phyloP scores from a whole-genome alignment of 2,797 vertebrate species.

The Syndactyla subalaris region DNA sequence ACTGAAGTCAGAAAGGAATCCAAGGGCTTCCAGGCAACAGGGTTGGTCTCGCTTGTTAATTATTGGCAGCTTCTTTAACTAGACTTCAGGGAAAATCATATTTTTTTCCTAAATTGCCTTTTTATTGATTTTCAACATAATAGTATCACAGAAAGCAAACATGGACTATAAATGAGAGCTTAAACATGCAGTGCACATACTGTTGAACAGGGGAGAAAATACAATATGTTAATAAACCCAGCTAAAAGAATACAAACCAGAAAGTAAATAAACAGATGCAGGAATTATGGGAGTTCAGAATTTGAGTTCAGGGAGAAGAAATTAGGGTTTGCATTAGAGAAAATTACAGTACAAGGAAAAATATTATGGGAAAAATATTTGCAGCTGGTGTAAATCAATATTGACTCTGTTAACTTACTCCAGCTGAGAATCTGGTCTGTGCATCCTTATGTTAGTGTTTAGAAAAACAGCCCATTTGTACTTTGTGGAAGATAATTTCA shows the following conservation, averaged over 20 bases:
- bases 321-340: neutral
- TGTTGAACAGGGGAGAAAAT: neutral
- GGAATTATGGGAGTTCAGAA: neutral
- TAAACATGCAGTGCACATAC: neutral
- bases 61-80: conserved; percentile 8
- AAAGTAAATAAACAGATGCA: conserved; percentile 25
- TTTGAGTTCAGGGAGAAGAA: conserved; percentile 15
- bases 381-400: neutral
- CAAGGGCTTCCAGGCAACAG: neutral
- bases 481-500: neutral
- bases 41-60: neutral
- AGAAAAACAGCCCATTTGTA: neutral
- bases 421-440: neutral
- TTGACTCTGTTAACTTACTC: neutral
- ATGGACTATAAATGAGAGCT: neutral
- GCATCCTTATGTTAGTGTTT: neutral
- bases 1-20: neutral
- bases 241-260: conserved; percentile 24
- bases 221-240: neutral
- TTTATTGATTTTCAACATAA: conserved; percentile 50
- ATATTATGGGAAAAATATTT: conserved; percentile 10
- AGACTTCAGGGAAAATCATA: conserved; percentile 10
- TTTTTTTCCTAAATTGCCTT: neutral
- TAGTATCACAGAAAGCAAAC: conserved; percentile 8
- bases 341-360: neutral